These are phyloP conservation scores for Periparus ater DNA, from an alignment of 2,797 vertebrate genomes.

Conservation along the genomic window DNA sequence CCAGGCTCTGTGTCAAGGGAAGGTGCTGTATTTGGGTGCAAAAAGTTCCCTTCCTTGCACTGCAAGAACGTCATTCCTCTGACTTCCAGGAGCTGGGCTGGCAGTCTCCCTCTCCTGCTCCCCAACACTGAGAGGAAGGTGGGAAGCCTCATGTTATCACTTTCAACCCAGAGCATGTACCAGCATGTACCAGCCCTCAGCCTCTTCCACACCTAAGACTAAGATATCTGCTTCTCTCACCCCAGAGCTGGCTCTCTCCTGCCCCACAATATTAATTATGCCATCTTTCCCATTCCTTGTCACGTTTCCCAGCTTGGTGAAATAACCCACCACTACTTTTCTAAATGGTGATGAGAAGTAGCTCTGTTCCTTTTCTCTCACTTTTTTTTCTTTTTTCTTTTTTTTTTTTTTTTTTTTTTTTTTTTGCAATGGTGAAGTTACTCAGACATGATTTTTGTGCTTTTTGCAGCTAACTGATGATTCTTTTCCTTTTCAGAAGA, in stretches of 20 bases:
- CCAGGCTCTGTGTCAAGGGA: background rate
- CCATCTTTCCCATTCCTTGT: background rate
- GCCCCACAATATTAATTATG: no score
- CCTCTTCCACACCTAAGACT: background rate
- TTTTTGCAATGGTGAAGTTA: background rate
- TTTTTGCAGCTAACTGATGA: background rate
- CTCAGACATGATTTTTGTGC: background rate
- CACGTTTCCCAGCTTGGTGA: background rate
- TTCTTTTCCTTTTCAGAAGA: background rate
- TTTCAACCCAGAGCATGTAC: background rate
- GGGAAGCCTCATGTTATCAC: background rate
- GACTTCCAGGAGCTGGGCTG: background rate
- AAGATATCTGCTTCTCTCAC: background rate
- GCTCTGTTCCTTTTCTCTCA: background rate
- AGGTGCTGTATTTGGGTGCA: background rate
- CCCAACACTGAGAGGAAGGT: background rate
- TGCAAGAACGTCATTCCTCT: background rate
- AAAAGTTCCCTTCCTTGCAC: background rate
- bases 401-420: no score
- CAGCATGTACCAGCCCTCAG: background rate
- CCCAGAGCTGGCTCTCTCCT: background rate
- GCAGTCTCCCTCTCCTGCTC: background rate
- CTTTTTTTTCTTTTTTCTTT: accelerated
- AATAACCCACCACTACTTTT: background rate
- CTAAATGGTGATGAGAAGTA: background rate